Conservation (phyloP, 2,113 vertebrate genomes). For the Epinephelus fuscoguttatus region DNA sequence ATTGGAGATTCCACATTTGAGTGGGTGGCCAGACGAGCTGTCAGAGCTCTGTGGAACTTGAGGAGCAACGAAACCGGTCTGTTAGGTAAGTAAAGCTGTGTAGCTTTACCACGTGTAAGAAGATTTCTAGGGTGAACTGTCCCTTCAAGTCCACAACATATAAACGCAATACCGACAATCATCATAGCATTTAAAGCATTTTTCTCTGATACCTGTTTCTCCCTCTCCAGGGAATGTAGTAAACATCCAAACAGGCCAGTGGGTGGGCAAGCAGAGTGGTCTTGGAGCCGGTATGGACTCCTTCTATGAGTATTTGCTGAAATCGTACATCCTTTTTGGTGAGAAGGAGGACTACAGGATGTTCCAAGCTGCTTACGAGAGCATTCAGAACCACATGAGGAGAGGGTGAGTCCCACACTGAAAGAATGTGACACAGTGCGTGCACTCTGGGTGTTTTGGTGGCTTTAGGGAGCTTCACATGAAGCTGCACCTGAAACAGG, state of each 20-base stretch:
- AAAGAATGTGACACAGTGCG: neutral
- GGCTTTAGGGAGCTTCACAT: neutral
- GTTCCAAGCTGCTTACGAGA: slow-evolving; percentile 93
- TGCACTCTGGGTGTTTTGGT: neutral
- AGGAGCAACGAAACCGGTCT: slow-evolving; percentile 95
- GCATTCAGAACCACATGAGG: slow-evolving; percentile 95
- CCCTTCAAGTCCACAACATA: neutral
- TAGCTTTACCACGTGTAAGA: too few species aligned
- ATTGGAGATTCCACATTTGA: slow-evolving; percentile 97
- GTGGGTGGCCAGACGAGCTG: slow-evolving; percentile 95
- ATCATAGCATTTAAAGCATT: neutral
- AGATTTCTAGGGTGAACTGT: too few species aligned
- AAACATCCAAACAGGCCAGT: slow-evolving; percentile 97
- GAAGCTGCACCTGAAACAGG: neutral
- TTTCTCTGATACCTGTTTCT: slow-evolving; percentile 8
- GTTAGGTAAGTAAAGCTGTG: slow-evolving; percentile 84
- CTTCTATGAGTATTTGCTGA: slow-evolving; percentile 97
- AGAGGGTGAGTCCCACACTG: slow-evolving; percentile 89
- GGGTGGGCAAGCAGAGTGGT: slow-evolving; percentile 98
- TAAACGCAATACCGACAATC: neutral
- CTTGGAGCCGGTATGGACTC: slow-evolving; percentile 97
- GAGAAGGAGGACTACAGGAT: slow-evolving; percentile 95
- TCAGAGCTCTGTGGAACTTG: slow-evolving; percentile 94
- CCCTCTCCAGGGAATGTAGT: slow-evolving; percentile 92
- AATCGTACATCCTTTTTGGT: slow-evolving; percentile 98